Percentiles rank a stretch among this genome's conserved stretches.
phyloP scores from a whole-genome alignment of 2,888 invertebrate genomes.

The Meteorus colon region DNA sequence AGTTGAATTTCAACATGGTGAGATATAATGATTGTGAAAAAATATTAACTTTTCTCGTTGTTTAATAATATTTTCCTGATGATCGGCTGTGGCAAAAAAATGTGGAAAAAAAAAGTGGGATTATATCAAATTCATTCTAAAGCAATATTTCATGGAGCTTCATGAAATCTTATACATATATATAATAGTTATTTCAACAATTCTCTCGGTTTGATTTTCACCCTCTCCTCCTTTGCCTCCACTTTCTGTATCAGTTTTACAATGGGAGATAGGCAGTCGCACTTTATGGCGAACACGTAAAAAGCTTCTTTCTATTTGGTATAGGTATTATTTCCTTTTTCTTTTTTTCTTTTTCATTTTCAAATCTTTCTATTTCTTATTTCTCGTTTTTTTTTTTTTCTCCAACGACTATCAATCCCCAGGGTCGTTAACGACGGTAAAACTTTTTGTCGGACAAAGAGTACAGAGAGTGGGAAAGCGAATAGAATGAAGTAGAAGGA shows the following conservation, averaged over 20 bases:
- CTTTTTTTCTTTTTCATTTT: slow-evolving; percentile 23
- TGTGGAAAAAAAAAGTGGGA: not conserved
- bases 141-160: not conserved
- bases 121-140: not conserved
- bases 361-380: slow-evolving; percentile 19
- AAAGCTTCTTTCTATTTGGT: slow-evolving; percentile 27
- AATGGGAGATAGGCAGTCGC: slow-evolving; percentile 24
- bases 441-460: slow-evolving; percentile 34
- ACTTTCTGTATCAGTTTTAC: not conserved
- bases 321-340: slow-evolving; percentile 12
- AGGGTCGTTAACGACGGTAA: slow-evolving; percentile 40
- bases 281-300: slow-evolving; percentile 41
- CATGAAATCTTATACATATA: not conserved
- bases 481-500: not conserved
- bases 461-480: not conserved
- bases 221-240: slow-evolving; percentile 2
- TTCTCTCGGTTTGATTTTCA: slow-evolving; percentile 21
- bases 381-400: slow-evolving; percentile 34
- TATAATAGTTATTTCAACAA: not conserved
- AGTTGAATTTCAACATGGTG: no score
- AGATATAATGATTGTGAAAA: no score
- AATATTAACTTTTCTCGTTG: not conserved
- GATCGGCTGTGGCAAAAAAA: not conserved
- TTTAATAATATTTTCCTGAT: not conserved
- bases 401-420: slow-evolving; percentile 44